phyloP scores from a whole-genome alignment of 2,797 vertebrate species.

The Macrochelys suwanniensis region DNA sequence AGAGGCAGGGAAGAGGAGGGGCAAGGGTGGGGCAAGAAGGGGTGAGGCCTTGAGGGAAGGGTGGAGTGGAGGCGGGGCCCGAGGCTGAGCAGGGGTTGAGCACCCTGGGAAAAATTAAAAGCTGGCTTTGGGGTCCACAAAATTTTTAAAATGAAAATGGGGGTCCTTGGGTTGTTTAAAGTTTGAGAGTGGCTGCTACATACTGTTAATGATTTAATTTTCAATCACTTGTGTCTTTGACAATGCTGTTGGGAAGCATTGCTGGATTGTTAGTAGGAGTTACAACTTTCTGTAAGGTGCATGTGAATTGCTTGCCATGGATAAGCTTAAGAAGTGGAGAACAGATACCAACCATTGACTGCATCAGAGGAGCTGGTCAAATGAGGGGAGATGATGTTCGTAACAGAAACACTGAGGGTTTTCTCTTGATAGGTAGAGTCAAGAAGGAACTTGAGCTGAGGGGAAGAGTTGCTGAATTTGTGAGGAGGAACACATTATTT shows the following conservation, averaged over 20 bases:
- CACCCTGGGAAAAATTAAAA: too few relatives aligned
- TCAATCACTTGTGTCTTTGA: background rate
- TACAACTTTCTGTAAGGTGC: background rate
- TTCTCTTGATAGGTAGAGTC: background rate
- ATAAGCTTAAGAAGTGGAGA: background rate
- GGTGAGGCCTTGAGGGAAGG: too few relatives aligned
- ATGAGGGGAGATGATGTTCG: background rate
- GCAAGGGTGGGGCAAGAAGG: too few relatives aligned
- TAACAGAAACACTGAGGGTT: background rate
- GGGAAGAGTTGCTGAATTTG: background rate
- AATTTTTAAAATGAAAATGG: too few relatives aligned
- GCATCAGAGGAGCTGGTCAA: background rate
- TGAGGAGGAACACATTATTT: background rate
- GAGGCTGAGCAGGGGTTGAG: too few relatives aligned
- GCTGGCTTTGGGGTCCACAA: too few relatives aligned
- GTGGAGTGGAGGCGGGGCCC: too few relatives aligned
- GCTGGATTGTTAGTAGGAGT: background rate
- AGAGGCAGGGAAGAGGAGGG: too few relatives aligned
- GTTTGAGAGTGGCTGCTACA: too few relatives aligned
- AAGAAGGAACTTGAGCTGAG: background rate
- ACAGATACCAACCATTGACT: accelerated
- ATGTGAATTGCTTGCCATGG: accelerated
- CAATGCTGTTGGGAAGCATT: background rate
- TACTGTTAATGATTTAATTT: background rate
- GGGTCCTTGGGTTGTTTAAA: too few relatives aligned